Evolutionary conservation across 2,888 invertebrate genomes (phyloP), one percentile per base, ranked within the genome.

Genomic region (Troides oblongomaculatus): DNA sequence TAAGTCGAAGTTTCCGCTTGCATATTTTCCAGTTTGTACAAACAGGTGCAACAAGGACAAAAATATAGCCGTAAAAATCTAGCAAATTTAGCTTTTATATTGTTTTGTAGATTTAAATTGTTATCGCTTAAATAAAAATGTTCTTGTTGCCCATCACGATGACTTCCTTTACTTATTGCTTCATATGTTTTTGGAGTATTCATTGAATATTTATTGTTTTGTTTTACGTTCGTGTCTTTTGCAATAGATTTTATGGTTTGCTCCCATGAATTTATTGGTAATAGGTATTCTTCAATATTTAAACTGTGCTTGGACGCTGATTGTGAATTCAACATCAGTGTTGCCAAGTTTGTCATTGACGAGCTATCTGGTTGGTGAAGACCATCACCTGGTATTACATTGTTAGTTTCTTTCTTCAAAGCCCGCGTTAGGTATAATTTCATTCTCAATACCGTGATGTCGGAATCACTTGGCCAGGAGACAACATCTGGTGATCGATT

Each of bases 241-340:
- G 60, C 74, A 30, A 79, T 78, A 25, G 72, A 62, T 23, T 81
- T 81, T 25, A 74, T 66, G 18, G 78, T 78, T 72, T 79, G 87
- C 74, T 94, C 94, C 94, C 94, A 94, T 17, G 94, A 94, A 14
- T 93, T 92, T 39, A 94, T 75, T 0, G 94, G 94, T 25, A 94
- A 81, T 59, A 94, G 81, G 77, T 92, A 93, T 77, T 94, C 94
- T 70, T 90, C 87, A n/a, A 86, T 75, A 46, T 77, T 80, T 18
- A 88, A 74, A 74, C 84, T 87, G 62, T 86, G 86, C 74, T 90
- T 90, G 0, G 90, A 91, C 21, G 78, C 83, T 8, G 86, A 79
- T 71, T 85, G 85, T 1, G 89, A 85, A 57, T 89, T 88, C 6
- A 87, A 81, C 66, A 94, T 90, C 23, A 94, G 81, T 6, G 94